Percentiles rank a stretch among this genome's conserved stretches.
These are phyloP conservation scores for Cladorhizidae sp. DNA, from an alignment of 37 sponge, comb jelly and placozoan genomes.

Conservation along the genomic window DNA sequence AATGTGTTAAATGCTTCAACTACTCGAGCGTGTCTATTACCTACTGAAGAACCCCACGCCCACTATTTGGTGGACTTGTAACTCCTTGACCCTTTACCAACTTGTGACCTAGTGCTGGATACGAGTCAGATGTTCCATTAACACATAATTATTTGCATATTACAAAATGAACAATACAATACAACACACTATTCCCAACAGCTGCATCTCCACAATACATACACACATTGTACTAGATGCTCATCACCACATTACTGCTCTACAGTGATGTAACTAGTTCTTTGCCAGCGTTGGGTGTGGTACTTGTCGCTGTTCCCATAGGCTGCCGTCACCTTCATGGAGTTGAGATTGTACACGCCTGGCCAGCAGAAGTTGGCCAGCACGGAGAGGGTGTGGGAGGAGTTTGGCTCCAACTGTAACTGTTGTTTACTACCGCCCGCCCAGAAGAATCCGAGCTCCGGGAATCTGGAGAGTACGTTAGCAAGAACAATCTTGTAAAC, in stretches of 20 bases:
- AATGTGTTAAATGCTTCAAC: too few species aligned
- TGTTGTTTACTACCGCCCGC: slow-evolving; percentile 30
- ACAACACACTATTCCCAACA: too few species aligned
- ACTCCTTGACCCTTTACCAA: too few species aligned
- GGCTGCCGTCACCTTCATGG: slow-evolving; percentile 21
- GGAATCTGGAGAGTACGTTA: not conserved
- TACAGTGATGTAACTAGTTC: slow-evolving; percentile 52
- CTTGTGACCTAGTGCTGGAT: too few species aligned
- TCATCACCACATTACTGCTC: not conserved
- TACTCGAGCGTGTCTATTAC: too few species aligned
- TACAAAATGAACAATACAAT: too few species aligned
- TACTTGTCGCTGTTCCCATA: not conserved
- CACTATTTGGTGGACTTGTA: too few species aligned
- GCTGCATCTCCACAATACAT: too few species aligned
- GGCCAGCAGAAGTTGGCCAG: slow-evolving; percentile 50
- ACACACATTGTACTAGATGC: slow-evolving; percentile 12
- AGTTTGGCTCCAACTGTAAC: slow-evolving; percentile 19
- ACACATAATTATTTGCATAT: too few species aligned
- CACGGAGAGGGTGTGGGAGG: slow-evolving; percentile 23
- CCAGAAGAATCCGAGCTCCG: slow-evolving; percentile 39
- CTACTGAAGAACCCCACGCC: too few species aligned
- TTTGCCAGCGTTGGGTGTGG: slow-evolving; percentile 40
- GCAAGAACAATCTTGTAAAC: too few species aligned
- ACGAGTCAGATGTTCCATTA: too few species aligned
- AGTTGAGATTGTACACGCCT: slow-evolving; percentile 54